Evolutionary conservation across 1,140 invertebrate species (phyloP), one percentile per base, ranked within the genome.

Genomic region (Notospermus geniculatus): DNA sequence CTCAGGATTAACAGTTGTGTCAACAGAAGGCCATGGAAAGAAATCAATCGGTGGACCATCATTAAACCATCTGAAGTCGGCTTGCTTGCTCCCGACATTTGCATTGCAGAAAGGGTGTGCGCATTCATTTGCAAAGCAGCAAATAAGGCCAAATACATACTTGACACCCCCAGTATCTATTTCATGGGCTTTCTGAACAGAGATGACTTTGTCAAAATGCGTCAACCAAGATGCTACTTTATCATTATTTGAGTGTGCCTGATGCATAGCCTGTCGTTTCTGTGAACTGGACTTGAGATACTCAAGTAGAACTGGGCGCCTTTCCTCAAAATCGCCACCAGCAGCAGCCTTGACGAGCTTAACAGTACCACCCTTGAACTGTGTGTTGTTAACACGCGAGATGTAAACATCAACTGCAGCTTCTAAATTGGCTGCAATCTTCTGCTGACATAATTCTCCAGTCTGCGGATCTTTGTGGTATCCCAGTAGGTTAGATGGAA

Each of bases 141-240:
- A 50, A 4, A 50, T n/a, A 4, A 50, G 46, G 25, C 46, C 46
- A 50, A 50, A 50, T 27, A 50, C 46, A 27, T 50, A 50, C 25
- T 50, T 50, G 4, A 50, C 46, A 36, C 32, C 15, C 4, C 25
- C n/a, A 43, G 11, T 11, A 43, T 43, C 11, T 5, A 50, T 27
- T 50, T 50, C 5, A n/a, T 50, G 46, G 4, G 46, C 25, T n/a
- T 19, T 23, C n/a, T 50, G 46, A 50, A 50, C 46, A 23, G n/a
- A 4, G 5, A 50, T 4, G 4, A 50, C 46, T 23, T n/a, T 27
- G 25, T 50, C 46, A n/a, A 19, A 50, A 50, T 50, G 46, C 4
- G n/a, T 7, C 46, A 50, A 27, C 46, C 46, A 50, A 19, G n/a
- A 23, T 19, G 5, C n/a, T 5, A n/a, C n/a, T n/a, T 27, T 5